These are phyloP conservation scores for Cinclus cinclus DNA, from an alignment of 2,113 vertebrate species.

Conservation along the genomic window DNA sequence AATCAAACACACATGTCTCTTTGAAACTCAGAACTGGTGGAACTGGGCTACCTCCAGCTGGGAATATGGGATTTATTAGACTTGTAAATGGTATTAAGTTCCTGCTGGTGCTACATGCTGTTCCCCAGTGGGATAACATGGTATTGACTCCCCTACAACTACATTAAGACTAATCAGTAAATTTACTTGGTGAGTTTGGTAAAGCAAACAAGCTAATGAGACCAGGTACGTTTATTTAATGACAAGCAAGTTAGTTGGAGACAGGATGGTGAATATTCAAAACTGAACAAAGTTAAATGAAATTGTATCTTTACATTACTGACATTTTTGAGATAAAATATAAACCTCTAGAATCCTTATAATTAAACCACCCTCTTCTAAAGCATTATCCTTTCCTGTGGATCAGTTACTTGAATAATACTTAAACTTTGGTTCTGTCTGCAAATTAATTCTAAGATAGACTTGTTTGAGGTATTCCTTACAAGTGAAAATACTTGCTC, in stretches of 20 bases:
- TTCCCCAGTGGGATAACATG: background rate
- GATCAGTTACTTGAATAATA: background rate
- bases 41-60: background rate
- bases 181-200: background rate
- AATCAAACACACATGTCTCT: background rate
- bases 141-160: background rate
- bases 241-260: background rate
- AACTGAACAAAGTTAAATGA: background rate
- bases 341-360: background rate
- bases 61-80: background rate
- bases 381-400: background rate
- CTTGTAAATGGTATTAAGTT: background rate
- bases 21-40: background rate
- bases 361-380: background rate
- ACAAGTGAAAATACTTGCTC: background rate
- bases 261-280: background rate
- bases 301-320: background rate
- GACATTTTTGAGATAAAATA: background rate
- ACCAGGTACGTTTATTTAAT: background rate
- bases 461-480: background rate
- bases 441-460: background rate
- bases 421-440: background rate
- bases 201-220: background rate
- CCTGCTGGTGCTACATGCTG: background rate
- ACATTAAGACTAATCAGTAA: background rate